Evolutionary conservation across 1,140 invertebrate species (phyloP).

Genomic region (Ruditapes philippinarum): DNA sequence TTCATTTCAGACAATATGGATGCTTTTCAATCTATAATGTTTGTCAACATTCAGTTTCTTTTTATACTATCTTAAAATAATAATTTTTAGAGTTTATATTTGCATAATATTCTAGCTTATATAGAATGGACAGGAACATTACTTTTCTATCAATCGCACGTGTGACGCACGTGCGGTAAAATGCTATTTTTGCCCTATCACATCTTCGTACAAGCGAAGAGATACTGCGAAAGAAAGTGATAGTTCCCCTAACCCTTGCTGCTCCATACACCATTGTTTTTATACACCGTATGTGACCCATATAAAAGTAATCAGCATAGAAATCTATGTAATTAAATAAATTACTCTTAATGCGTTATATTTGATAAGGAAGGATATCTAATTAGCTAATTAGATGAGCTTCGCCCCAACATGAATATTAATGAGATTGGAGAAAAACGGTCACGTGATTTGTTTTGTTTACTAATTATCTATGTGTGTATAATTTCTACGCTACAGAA

Average conservation of each 20-base stretch:
- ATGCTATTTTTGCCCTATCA: not conserved
- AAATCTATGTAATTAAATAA: conserved; percentile 54
- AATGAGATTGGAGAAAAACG: conserved; percentile 14
- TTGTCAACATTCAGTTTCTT: too few relatives aligned
- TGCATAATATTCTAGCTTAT: too few relatives aligned
- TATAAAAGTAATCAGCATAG: conserved; percentile 50
- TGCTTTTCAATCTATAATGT: too few relatives aligned
- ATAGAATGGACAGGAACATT: too few relatives aligned
- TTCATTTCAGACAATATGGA: too few relatives aligned
- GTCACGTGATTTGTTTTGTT: too few relatives aligned
- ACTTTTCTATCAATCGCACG: too few relatives aligned
- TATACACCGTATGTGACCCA: conserved; percentile 41
- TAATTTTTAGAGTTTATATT: too few relatives aligned
- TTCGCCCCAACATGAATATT: conserved; percentile 43
- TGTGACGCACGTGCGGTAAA: conserved; percentile 17
- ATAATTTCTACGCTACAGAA: too few relatives aligned
- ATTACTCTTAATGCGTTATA: conserved; percentile 48
- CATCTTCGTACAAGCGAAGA: not conserved
- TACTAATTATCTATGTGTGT: too few relatives aligned
- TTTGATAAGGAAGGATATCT: conserved; percentile 57
- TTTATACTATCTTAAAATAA: too few relatives aligned
- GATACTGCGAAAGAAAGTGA: not conserved
- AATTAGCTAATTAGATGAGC: conserved; percentile 58
- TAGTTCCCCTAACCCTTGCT: not conserved
- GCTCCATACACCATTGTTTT: not conserved